Evolutionary conservation across 30 jellyfish, hydroid and myxozoan genomes (phyloP).

Genomic region (Turritopsis rubra): DNA sequence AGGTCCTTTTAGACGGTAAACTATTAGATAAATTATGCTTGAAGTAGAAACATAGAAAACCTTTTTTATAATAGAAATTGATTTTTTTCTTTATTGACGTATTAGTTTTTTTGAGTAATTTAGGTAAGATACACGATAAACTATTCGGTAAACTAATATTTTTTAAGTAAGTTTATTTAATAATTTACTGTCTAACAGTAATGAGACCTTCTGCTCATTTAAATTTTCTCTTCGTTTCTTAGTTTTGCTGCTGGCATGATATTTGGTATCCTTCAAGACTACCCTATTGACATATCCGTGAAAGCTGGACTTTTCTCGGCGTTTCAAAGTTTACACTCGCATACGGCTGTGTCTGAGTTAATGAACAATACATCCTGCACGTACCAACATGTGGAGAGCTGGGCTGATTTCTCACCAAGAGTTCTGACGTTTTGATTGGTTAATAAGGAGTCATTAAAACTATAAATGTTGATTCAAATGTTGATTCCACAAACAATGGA

Average conservation of each 20-base stretch:
- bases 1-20: neutral
- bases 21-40: neutral
- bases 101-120: no score
- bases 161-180: no score
- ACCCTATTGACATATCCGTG: conserved; percentile 60
- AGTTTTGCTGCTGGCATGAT: conserved; percentile 81
- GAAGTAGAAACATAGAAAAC: no score
- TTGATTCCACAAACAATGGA: no score
- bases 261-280: conserved; percentile 52
- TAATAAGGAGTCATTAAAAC: no score
- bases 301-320: conserved; percentile 77
- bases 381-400: conserved; percentile 30
- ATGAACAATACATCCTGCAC: conserved; percentile 32
- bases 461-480: no score
- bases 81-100: no score
- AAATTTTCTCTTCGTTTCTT: neutral
- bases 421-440: neutral
- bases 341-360: conserved; percentile 51
- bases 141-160: no score
- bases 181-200: no score
- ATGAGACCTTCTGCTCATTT: neutral
- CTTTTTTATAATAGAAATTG: no score
- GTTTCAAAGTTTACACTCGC: conserved; percentile 38
- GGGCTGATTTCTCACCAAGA: conserved; percentile 24
- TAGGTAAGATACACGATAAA: no score